phyloP scores from a whole-genome alignment of 2,797 vertebrate species.

The Taeniopygia guttata region DNA sequence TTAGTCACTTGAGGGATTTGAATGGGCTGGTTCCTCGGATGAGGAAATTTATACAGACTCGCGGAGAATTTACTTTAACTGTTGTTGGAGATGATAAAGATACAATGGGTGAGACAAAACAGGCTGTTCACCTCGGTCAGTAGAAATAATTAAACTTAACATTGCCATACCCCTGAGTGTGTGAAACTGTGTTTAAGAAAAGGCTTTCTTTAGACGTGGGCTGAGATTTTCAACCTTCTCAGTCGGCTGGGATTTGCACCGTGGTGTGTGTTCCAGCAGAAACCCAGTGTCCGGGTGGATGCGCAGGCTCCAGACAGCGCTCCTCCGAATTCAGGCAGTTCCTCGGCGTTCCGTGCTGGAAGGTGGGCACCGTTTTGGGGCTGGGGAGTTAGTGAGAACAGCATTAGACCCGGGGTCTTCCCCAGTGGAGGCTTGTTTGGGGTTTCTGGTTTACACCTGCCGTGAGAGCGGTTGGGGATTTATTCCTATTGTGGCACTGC shows the following conservation, averaged over 20 bases:
- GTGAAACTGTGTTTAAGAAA: not conserved
- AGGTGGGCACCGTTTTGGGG: not conserved
- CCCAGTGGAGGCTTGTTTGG: not conserved
- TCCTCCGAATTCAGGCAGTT: not conserved
- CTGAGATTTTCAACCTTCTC: not conserved
- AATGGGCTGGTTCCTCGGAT: conserved; percentile 25
- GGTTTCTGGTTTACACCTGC: not conserved
- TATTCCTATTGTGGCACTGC: not conserved
- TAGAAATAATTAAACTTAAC: conserved; percentile 55
- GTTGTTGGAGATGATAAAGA: conserved; percentile 18
- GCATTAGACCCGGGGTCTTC: not conserved
- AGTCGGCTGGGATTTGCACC: not conserved
- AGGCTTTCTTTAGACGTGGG: not conserved
- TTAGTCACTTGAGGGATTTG: conserved; percentile 41
- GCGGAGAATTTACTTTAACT: conserved; percentile 2
- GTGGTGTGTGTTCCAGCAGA: not conserved
- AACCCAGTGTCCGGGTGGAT: not conserved
- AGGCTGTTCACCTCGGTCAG: conserved; percentile 3
- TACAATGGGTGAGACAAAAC: conserved; percentile 8
- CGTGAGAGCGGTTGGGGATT: not conserved
- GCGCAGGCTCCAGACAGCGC: not conserved
- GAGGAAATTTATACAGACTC: conserved; percentile 36
- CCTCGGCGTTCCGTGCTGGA: not conserved
- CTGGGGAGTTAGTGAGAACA: not conserved
- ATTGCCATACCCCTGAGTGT: not conserved